A percentile compares a stretch with the other conserved stretches of the same genome.
Evolutionary conservation across 2,113 vertebrate genomes (phyloP).

Genomic region (Mobula hypostoma): DNA sequence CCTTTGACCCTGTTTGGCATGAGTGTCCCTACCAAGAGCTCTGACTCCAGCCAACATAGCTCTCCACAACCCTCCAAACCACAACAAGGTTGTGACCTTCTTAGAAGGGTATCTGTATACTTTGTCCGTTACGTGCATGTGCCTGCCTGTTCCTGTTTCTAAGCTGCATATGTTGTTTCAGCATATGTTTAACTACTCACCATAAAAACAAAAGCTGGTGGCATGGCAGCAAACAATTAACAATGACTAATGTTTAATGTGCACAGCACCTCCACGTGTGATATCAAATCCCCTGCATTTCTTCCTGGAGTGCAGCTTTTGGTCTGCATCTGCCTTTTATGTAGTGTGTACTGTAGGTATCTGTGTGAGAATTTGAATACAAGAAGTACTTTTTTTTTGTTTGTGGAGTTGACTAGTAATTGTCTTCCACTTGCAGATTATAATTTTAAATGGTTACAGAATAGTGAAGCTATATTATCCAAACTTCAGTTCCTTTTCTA

Average conservation of each 20-base stretch:
- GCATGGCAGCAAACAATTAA: neutral
- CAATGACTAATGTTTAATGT: neutral
- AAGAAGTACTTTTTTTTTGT: neutral
- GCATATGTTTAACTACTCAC: neutral
- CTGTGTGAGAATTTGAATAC: conserved; percentile 1
- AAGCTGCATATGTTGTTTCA: neutral
- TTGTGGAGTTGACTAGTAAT: neutral
- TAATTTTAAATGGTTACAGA: neutral
- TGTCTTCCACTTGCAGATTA: neutral
- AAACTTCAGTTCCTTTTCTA: neutral
- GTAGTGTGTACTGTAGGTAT: neutral
- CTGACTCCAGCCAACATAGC: no score
- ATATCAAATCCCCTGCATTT: neutral
- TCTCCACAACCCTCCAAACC: no score
- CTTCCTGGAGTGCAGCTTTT: neutral
- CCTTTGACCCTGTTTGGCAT: no score
- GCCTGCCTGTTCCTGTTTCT: neutral
- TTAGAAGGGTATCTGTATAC: neutral
- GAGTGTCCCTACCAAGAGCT: no score
- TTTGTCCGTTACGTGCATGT: neutral
- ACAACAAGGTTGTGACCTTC: no score
- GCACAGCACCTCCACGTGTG: neutral
- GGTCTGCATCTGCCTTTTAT: neutral
- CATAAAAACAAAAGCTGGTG: neutral
- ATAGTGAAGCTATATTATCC: neutral